A percentile compares a stretch with the other conserved stretches of the same genome.
These are phyloP conservation scores for Rotaria socialis DNA, from an alignment of 2,888 invertebrate genomes.

Conservation along the genomic window DNA sequence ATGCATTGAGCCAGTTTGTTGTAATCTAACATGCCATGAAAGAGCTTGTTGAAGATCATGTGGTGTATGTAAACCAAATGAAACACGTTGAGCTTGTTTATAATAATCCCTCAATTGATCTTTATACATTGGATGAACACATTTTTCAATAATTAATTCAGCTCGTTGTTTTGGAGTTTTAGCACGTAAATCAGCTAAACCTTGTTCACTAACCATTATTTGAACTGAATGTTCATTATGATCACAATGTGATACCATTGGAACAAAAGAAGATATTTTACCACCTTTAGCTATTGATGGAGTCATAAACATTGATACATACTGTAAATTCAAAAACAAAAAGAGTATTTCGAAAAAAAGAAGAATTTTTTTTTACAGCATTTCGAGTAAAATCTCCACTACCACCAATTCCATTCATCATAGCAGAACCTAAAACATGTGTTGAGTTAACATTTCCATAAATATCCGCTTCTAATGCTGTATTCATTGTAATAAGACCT, in stretches of 20 bases:
- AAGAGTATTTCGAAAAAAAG: neutral
- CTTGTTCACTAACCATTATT: constrained; percentile 32
- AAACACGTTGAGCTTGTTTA: neutral
- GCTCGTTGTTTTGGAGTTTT: constrained; percentile 17
- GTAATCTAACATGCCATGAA: neutral
- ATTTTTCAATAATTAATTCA: constrained; percentile 7
- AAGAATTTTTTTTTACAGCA: neutral
- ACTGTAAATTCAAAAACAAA: neutral
- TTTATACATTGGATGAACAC: constrained; percentile 26
- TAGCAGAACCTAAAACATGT: constrained; percentile 16
- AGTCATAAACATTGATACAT: constrained; percentile 10
- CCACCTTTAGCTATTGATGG: constrained; percentile 11
- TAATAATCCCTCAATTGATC: neutral
- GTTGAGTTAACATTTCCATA: constrained; percentile 36
- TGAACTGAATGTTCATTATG: constrained; percentile 27
- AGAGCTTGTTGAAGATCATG: neutral
- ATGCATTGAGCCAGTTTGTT: constrained; percentile 12
- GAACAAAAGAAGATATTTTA: constrained; percentile 10
- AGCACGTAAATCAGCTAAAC: constrained; percentile 36
- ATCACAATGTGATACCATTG: constrained; percentile 33
- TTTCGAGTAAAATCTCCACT: constrained; percentile 38
- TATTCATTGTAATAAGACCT: constrained; percentile 33
- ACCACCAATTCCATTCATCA: constrained; percentile 38
- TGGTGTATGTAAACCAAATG: constrained; percentile 20
- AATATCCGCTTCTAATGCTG: constrained; percentile 31